phyloP scores from a whole-genome alignment of 2,888 invertebrate species.

The Galerucella pusilla region DNA sequence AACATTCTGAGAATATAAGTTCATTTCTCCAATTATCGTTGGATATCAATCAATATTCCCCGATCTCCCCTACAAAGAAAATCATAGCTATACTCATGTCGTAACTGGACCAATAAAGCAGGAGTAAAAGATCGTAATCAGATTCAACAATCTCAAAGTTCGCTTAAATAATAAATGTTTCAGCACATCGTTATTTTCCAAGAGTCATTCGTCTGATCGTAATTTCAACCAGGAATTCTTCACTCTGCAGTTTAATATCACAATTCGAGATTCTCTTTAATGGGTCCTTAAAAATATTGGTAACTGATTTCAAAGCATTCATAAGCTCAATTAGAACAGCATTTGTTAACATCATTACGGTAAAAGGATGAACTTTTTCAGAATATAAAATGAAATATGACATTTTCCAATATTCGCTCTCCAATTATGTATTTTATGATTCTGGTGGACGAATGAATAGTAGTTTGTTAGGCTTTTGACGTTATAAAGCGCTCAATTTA shows the following conservation, averaged over 20 bases:
- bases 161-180: conserved; percentile 16
- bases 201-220: not conserved
- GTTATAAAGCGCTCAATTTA: too few relatives aligned
- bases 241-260: not conserved
- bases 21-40: too few relatives aligned
- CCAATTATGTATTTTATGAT: too few relatives aligned
- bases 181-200: conserved; percentile 16
- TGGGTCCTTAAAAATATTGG: not conserved
- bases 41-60: not conserved
- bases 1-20: too few relatives aligned
- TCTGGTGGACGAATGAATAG: too few relatives aligned
- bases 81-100: not conserved
- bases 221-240: not conserved
- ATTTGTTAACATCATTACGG: not conserved
- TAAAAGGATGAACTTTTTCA: not conserved
- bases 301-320: not conserved
- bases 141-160: conserved; percentile 4
- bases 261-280: not conserved
- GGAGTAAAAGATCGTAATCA: conserved; percentile 13
- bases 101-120: conserved; percentile 10
- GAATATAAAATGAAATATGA: too few relatives aligned
- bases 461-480: too few relatives aligned
- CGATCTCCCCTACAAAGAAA: not conserved
- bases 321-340: not conserved
- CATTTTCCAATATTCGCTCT: too few relatives aligned